A percentile compares a stretch with the other conserved stretches of the same genome.
Conservation (phyloP, 2,113 vertebrate genomes). For the Apodemus speciosus region DNA sequence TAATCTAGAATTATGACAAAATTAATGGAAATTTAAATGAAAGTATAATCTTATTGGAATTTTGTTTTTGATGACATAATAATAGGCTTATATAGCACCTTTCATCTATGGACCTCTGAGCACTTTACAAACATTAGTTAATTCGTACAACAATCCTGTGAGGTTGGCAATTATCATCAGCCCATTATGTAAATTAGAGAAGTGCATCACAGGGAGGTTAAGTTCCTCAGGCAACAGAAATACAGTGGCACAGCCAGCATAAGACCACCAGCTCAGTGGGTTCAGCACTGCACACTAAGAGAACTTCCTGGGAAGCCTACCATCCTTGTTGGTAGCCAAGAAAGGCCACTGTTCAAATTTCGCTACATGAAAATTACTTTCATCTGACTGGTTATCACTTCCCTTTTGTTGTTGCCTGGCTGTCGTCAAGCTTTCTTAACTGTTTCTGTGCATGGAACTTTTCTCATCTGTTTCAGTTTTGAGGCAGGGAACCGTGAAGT, state of each 20-base stretch:
- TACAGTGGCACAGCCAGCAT: slow-evolving; percentile 21
- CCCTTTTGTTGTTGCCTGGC: neutral
- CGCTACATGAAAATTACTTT: neutral
- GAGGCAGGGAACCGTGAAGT: neutral
- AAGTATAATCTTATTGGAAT: slow-evolving; percentile 77
- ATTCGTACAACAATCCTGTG: slow-evolving; percentile 81
- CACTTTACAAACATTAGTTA: slow-evolving; percentile 82
- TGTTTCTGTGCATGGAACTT: neutral
- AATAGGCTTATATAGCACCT: slow-evolving; percentile 81
- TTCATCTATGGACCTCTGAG: slow-evolving; percentile 81
- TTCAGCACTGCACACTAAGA: neutral
- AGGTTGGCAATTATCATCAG: slow-evolving; percentile 82
- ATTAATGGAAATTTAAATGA: slow-evolving; percentile 80
- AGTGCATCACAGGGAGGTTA: slow-evolving; percentile 64
- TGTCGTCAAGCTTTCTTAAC: neutral
- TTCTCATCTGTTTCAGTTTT: neutral
- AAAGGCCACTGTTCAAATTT: neutral
- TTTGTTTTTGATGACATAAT: slow-evolving; percentile 82
- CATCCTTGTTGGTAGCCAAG: neutral
- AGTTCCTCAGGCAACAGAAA: slow-evolving; percentile 63
- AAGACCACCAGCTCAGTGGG: neutral
- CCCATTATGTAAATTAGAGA: slow-evolving; percentile 82
- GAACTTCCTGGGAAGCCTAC: neutral
- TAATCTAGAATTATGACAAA: slow-evolving; percentile 79
- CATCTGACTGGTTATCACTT: neutral